These are phyloP conservation scores for Silurus lanzhouensis DNA, from an alignment of 2,797 vertebrate species.

Conservation along the genomic window DNA sequence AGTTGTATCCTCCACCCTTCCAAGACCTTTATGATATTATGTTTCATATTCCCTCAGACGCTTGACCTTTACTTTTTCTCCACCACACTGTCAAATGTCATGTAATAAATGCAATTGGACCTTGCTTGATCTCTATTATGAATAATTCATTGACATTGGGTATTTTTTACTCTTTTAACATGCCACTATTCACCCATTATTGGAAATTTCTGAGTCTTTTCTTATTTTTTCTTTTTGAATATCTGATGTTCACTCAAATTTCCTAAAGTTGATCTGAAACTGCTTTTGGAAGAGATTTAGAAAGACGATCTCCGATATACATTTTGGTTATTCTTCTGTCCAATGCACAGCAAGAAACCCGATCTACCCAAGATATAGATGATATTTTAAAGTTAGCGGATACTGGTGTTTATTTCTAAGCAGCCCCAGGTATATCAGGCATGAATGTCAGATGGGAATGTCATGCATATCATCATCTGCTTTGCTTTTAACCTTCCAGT, in stretches of 20 bases:
- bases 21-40: not conserved
- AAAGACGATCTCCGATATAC: constrained; percentile 1
- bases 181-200: not conserved
- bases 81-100: not conserved
- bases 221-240: not conserved
- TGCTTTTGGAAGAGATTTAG: not conserved
- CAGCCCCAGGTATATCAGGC: not conserved
- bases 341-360: not conserved
- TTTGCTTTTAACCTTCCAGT: not conserved
- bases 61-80: constrained; percentile 4
- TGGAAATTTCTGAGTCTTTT: not conserved
- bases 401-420: not conserved
- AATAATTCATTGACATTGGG: not conserved
- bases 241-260: not conserved
- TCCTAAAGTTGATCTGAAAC: not conserved
- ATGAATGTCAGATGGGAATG: not conserved
- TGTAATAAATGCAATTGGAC: not conserved
- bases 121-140: not conserved
- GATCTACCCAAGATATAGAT: not conserved
- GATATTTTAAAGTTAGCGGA: not conserved
- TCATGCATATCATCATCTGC: not conserved
- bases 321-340: not conserved
- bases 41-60: not conserved
- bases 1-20: not conserved
- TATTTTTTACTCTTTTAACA: not conserved